Percentiles rank a stretch among this genome's conserved stretches.
Evolutionary conservation across 2,888 invertebrate genomes (phyloP).

Genomic region (Anarsia innoxiella): DNA sequence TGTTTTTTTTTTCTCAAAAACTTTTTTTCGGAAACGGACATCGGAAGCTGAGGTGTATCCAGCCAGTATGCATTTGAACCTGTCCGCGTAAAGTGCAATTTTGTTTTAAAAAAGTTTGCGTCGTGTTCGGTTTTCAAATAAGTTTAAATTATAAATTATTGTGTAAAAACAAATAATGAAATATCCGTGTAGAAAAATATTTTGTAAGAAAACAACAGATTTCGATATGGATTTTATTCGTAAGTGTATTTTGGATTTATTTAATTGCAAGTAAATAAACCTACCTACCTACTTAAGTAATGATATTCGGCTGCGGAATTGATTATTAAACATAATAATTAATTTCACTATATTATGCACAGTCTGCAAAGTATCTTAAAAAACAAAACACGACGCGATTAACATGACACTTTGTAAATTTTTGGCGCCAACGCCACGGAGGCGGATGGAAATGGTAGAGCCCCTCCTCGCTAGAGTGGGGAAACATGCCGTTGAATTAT

Average conservation of each 20-base stretch:
- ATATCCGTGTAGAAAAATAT: conserved; percentile 51
- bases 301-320: too few species aligned
- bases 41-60: conserved; percentile 44
- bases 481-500: background rate
- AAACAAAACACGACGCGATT: too few species aligned
- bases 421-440: too few species aligned
- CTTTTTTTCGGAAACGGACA: conserved; percentile 64
- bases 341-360: too few species aligned
- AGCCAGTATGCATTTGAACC: conserved; percentile 59
- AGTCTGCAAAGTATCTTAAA: too few species aligned
- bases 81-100: conserved; percentile 62
- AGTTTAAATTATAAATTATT: conserved; percentile 9
- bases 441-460: too few species aligned
- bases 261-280: background rate
- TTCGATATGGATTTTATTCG: conserved; percentile 40
- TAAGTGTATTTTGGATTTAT: conserved; percentile 34
- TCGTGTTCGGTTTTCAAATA: background rate
- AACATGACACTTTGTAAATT: background rate
- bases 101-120: conserved; percentile 20
- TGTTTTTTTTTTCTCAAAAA: conserved; percentile 27
- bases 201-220: conserved; percentile 34
- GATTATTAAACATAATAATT: too few species aligned
- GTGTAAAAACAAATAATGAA: conserved; percentile 42
- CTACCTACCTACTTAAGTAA: too few species aligned
- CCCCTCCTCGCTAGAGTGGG: too few species aligned